Conservation (phyloP, 2,888 invertebrate species). For the Epinotia ramella region DNA sequence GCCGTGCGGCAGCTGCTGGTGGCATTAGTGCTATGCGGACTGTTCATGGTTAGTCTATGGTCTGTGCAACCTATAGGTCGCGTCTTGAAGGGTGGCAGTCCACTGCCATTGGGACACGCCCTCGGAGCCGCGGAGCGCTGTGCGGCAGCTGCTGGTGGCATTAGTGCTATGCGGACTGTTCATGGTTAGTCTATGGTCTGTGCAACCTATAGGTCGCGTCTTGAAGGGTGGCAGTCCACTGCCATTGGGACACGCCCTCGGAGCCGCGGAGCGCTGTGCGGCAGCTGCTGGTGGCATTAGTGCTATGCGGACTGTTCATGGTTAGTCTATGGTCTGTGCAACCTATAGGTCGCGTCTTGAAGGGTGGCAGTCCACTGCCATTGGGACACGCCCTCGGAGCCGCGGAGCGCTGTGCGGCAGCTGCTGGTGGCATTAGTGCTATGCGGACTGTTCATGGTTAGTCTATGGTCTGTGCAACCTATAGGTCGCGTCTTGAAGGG, state of each 20-base stretch:
- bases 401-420: not conserved
- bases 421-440: not conserved
- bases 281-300: slow-evolving; percentile 87
- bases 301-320: slow-evolving; percentile 90
- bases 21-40: slow-evolving; percentile 87
- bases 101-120: slow-evolving; percentile 83
- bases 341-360: no score
- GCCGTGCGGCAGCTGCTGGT: slow-evolving; percentile 88
- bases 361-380: slow-evolving; percentile 74
- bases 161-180: no score
- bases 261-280: slow-evolving; percentile 86
- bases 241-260: slow-evolving; percentile 77
- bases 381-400: not conserved
- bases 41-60: slow-evolving; percentile 87
- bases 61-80: no score
- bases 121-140: slow-evolving; percentile 84
- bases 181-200: no score
- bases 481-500: no score
- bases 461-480: slow-evolving; percentile 45
- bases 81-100: slow-evolving; percentile 42
- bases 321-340: slow-evolving; percentile 68
- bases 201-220: no score
- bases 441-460: not conserved
- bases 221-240: slow-evolving; percentile 63
- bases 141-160: slow-evolving; percentile 85